Base-by-base conservation (phyloP, 2,113 vertebrate species). In the Muntiacus muntjak region DNA sequence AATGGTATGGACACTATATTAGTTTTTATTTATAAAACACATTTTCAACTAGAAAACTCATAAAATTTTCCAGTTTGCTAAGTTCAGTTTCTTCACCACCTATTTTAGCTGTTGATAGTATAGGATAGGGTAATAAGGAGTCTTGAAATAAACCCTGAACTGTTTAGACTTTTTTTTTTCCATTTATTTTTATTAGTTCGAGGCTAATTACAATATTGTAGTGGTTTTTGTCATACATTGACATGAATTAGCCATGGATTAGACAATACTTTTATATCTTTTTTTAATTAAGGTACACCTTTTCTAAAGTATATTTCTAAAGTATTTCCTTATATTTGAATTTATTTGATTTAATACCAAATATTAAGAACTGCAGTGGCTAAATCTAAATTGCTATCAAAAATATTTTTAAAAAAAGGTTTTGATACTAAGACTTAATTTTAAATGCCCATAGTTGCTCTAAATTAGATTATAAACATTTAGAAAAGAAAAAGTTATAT, bases 11-110 rank as follows among this genome's bases (percentile, higher is more conserved):
- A 28, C 16, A 47, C 6, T 86, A 26, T 92, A 84, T 5, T 78
- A 89, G 28, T 17, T 89, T 92, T 95, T 95, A 54, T 78, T 94
- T 94, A 60, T 88, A 82, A 89, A 89, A 89, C 33, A 60, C 3
- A 54, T 84, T 91, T 97, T 90, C 40, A 84, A 3, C 40, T 62
- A 71, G 23, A 86, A 87, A 98, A 64, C 40, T 64, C 7, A 1
- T 52, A 55, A 87, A 36, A 52, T 74, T 87, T 96, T 93, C 28
- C 7, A 85, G 28, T 54, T 87, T n/a, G 45, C 25, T 81, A 58
- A 62, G 5, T 78, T 95, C 30, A 81, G n/a, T 13, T 82, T 88
- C 15, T 33, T 21, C 23, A 43, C 28, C 8, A 67, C 26, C 78
- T 87, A 19, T 64, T 85, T 50, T 47, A 92, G 85, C 71, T 62